phyloP scores from a whole-genome alignment of 1,140 invertebrate species.

The Eubasilissa regina region DNA sequence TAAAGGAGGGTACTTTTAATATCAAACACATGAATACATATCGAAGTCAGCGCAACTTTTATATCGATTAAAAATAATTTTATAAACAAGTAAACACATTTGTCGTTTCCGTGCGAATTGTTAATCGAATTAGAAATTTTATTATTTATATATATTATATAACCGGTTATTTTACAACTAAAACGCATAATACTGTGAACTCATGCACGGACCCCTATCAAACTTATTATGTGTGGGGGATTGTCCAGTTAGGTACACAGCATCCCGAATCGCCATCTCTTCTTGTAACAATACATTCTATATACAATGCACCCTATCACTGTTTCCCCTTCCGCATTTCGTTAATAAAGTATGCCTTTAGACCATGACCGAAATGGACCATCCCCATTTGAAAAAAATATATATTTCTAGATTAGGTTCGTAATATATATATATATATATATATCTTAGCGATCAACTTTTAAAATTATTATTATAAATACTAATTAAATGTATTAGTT shows the following conservation, averaged over 20 bases:
- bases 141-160: conserved; percentile 1
- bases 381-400: background rate
- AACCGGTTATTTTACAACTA: background rate
- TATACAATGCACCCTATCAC: conserved; percentile 45
- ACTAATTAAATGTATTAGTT: no score
- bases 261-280: conserved; percentile 38
- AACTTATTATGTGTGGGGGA: conserved; percentile 9
- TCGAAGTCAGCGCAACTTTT: no score
- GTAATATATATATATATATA: no score
- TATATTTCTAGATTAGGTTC: no score
- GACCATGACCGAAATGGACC: background rate
- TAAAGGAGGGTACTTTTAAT: no score
- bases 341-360: conserved; percentile 36
- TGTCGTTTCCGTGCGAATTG: no score
- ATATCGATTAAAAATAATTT: no score
- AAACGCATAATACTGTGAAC: background rate
- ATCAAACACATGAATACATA: no score
- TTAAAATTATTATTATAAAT: no score
- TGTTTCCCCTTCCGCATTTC: conserved; percentile 52
- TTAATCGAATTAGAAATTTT: no score
- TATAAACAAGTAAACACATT: no score
- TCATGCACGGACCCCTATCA: conserved; percentile 26
- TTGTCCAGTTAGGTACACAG: conserved; percentile 36
- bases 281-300: conserved; percentile 22
- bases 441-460: no score